Evolutionary conservation across 2,888 invertebrate species (phyloP), one percentile per base, ranked within the genome.

Genomic region (Volucella inflata): DNA sequence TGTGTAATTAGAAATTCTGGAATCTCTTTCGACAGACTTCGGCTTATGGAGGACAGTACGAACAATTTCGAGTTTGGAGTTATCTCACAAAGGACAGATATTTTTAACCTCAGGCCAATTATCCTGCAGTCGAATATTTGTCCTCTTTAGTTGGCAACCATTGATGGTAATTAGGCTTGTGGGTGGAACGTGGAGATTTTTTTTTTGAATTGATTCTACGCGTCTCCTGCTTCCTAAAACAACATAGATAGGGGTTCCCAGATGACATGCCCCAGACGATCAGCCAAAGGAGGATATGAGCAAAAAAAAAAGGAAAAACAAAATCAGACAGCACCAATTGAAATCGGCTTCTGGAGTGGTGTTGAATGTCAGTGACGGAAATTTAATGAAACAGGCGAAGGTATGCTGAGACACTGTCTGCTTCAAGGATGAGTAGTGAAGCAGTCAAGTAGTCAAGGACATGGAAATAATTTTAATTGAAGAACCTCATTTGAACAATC

Each of bases 391-490:
- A 60, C 30, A 3, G 30, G 30, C 30, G 6, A 30, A 30, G 30
- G 6, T 4, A 30, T 30, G 6, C 30, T 60, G 36, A 30, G 12
- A 17, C 21, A 48, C 42, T n/a, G 40, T 67, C n/a, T 55, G 36
- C 11, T 38, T 55, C 21, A 64, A 38, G 38, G 53, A 64, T 46
- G 62, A 42, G 30, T 30, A 30, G 30, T 6, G 6, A 30, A 30
- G 6, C 30, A 30, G 30, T 30, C 53, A 30, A 53, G 16, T 38
- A 60, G 42, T 77, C 76, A 77, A 77, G 68, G 76, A 77, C 53
- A 77, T 76, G 50, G 12, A 76, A 68, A 76, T 68, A 38, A 76
- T 68, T 68, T 68, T 77, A 77, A 77, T 77, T 77, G 60, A 77
- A 60, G 44, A 21, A 30, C 60, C 11, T 10, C 40, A 8, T 2